Evolutionary conservation across 2,797 vertebrate genomes (phyloP), one percentile per base, ranked within the genome.

Genomic region (Onychomys arenicola): DNA sequence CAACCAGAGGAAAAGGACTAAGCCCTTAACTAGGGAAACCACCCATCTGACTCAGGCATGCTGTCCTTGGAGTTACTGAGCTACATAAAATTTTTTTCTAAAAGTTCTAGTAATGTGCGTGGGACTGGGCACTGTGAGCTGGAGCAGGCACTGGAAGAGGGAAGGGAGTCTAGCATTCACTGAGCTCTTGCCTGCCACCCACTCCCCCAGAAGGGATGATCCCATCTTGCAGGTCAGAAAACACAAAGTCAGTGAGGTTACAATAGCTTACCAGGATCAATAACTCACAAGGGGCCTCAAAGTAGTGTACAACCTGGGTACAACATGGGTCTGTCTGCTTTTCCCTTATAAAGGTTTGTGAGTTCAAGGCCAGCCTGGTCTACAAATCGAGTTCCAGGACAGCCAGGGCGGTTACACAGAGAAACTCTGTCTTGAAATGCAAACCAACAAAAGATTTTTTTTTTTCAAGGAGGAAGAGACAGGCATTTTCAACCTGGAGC

Each of bases 191-290:
- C 37, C n/a, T 93, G 84, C 37, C 91, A 80, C 81, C 80, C 57
- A 9, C 1, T 82, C n/a, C 40, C 63, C 63, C 37, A 82, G 57
- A 77, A 97, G 83, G 19, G 25, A n/a, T 17, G 5, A 21, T 2
- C 59, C 59, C 40, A 95, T 89, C 85, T 12, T 65, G 92, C 13
- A 89, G 59, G 86, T 92, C 77, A 96, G 57, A 95, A 95, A 95
- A 91, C 49, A 89, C 16, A 81, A 21, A 59, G 82, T 93, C 89
- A 57, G 27, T 77, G 71, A 92, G 21, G 29, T 78, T 77, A 93
- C 65, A 93, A 89, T 77, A 93, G 88, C 14, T 93, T n/a, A 65
- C 57, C 34, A 83, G 13, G 57, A n/a, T 43, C 52, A 65, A 32
- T 9, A 34, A 34, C 27, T 46, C 82, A 65, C 40, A 63, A 43